Base-by-base conservation (phyloP, 1,140 invertebrate genomes). In the Acyrthosiphon pisum region DNA sequence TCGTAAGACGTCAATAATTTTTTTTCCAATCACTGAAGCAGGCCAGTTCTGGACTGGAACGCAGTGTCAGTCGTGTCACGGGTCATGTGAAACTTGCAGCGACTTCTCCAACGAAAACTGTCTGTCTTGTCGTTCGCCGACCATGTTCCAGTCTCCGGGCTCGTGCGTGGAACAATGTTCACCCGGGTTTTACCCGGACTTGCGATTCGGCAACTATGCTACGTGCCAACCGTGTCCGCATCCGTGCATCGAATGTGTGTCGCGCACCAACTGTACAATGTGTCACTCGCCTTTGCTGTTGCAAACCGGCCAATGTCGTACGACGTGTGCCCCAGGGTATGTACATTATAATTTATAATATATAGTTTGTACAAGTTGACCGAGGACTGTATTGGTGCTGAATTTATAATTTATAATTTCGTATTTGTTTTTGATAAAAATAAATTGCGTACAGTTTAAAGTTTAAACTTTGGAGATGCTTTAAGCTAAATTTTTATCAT, bases 291-390 rank as follows among this genome's bases (percentile, higher is more conserved):
- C 97, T 0, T 95, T 98, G 92, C 94, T 96, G 87, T 95, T 98
- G 26, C 97, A 98, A 94, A 97, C 97, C 93, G 97, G 97, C 14
- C 97, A 97, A 91, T 98, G 98, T 94, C 95, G 97, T 44, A 96
- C 97, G 6, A 96, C 97, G 4, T 98, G 97, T 94, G 97, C 94
- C 46, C 41, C 83, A 18, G 95, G 94, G 94, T 95, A 93, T 94
- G 94, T 94, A 11, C 14, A 76, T 18, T 30, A 6, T 60, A 76
- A n/a, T 35, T n/a, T 18, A n/a, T n/a, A n/a, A n/a, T n/a, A 6
- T 56, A n/a, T 30, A 68, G 0, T 68, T 68, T 18, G 4, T 20
- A 6, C 30, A 2, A 76, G 4, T 14, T 56, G 23, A 26, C 26
- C 8, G 14, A 18, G 4, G 4, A n/a, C 11, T 68, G 11, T 41